Base-by-base conservation (phyloP, 2,797 vertebrate genomes). In the Champsocephalus gunnari region DNA sequence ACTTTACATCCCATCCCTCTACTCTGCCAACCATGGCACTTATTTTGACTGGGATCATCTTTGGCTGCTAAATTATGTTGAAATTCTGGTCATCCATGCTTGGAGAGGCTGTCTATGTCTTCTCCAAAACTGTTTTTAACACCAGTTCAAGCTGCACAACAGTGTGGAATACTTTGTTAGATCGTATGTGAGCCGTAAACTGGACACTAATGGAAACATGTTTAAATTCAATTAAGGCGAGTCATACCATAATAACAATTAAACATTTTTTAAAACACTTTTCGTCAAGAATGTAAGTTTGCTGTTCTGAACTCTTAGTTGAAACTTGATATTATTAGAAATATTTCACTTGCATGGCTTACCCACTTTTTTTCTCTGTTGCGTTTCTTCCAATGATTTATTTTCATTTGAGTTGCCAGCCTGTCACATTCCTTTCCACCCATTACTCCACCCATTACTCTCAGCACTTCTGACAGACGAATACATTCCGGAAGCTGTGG, bases 401-500 rank as follows among this genome's bases (percentile, higher is more conserved):
- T 79, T 82, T 84, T 86, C 41, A 71, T 69, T 61, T 11, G 68
- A 75, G 71, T 56, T 90, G 87, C 82, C 80, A 69, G 74, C 78
- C 78, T 62, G 32, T 82, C 87, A 83, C 92, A 94, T 95, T 94
- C 92, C 93, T 87, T 95, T 94, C 92, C 92, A 90, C 85, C 66
- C 84, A 87, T 90, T 82, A 88, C 94, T 94, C 92, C 92, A 90
- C 85, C 66, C 84, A 87, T 90, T 82, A 88, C 82, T 83, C 88
- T 73, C 60, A 5, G 63, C 51, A 32, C 78, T 44, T 77, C 83
- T 82, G 89, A 90, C 90, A 90, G 79, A 89, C 76, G 78, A 80
- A 87, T 87, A 75, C 84, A 87, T 88, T 72, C 89, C 91, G 88
- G 88, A 92, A 92, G 81, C 83, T 48, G 73, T 70, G 60, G 79